A percentile compares a stretch with the other conserved stretches of the same genome.
Evolutionary conservation across 2,797 vertebrate genomes (phyloP).

Genomic region (Spatula clypeata): DNA sequence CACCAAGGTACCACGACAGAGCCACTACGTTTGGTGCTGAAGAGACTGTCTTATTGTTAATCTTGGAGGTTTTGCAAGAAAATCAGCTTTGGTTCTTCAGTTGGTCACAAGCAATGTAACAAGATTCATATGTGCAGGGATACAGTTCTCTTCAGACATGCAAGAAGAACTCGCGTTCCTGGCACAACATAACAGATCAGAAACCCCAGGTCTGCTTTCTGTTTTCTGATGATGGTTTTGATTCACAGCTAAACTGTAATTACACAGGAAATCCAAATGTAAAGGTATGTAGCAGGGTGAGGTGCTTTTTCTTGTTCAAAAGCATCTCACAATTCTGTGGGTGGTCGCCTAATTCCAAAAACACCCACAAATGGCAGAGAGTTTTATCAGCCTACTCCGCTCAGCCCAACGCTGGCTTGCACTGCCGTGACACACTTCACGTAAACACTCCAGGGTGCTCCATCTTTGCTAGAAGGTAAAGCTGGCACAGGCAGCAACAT

Average conservation of each 20-base stretch:
- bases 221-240: constrained; percentile 59
- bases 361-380: background rate
- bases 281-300: constrained; percentile 41
- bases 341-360: constrained; percentile 23
- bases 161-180: background rate
- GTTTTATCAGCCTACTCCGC: background rate
- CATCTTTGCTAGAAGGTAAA: background rate
- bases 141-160: background rate
- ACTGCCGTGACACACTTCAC: background rate
- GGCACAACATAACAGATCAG: constrained; percentile 32
- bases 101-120: background rate
- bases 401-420: fast-evolving
- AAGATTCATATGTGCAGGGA: background rate
- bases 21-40: fast-evolving
- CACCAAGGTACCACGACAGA: background rate
- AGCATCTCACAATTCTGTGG: constrained; percentile 30
- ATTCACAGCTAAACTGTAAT: constrained; percentile 46
- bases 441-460: background rate
- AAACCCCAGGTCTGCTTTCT: constrained; percentile 25
- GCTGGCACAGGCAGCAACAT: background rate
- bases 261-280: constrained; percentile 56
- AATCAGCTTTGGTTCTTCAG: background rate
- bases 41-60: background rate
- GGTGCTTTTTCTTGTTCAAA: constrained; percentile 53
- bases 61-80: background rate